Evolutionary conservation across 2,113 vertebrate genomes (phyloP), one percentile per base, ranked within the genome.

Genomic region (Neotragus moschatus): DNA sequence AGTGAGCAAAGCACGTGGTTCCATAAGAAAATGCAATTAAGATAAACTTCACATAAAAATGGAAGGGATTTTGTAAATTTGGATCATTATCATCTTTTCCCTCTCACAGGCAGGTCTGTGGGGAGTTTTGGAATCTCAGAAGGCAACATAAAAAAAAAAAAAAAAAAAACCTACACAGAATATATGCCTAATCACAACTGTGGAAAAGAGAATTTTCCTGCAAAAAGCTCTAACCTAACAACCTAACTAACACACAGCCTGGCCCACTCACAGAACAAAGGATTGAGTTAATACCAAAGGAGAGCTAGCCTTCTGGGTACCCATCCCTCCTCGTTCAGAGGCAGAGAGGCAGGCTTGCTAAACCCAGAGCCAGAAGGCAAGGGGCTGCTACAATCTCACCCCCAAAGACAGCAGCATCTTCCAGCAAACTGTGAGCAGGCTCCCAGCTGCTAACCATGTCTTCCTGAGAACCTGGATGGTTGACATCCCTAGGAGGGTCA

Each of bases 1-100:
- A 96, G 45, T 56, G 25, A 93, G 88, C 4, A 92, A 88, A 88
- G 25, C 30, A 7, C 47, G 55, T 95, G 5, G 19, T 61, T 16
- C 17, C 28, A 33, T 93, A 66, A n/a, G 13, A 86, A 97, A 96
- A 81, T 51, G 4, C 51, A 95, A 79, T 90, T 23, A 92, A 93
- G 36, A 21, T 93, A 45, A 95, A 84, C 23, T 53, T 85, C 36
- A 19, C 13, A 73, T 75, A 58, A 16, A 66, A 81, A 84, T n/a
- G 63, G 23, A 92, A 90, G 6, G 4, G 0, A 55, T 85, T 92
- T 90, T 53, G 16, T 92, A 36, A 88, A 61, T 91, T 8, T 58
- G 43, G 7, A 81, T 90, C 53, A 60, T 53, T 75, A 60, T 25
- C 28, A 77, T 33, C 12, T 91, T 94, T 94, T 39, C 21, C n/a